These are phyloP conservation scores for Porphyrio hochstetteri DNA, from an alignment of 2,113 vertebrate species.

Conservation along the genomic window DNA sequence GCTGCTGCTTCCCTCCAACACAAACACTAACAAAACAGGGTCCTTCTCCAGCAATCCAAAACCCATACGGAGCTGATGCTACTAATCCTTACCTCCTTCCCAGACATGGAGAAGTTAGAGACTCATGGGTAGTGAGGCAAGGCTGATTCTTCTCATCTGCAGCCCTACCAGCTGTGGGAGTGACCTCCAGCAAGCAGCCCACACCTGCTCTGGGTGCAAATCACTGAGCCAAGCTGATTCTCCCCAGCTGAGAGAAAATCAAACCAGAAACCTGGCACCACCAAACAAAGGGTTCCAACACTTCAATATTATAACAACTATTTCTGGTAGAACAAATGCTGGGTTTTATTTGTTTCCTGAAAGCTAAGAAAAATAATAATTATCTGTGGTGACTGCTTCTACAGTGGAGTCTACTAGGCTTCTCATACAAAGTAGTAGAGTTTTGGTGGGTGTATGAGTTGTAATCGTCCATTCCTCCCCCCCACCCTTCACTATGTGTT, in stretches of 20 bases:
- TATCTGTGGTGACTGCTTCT: constrained; percentile 9
- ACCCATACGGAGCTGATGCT: accelerated
- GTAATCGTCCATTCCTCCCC: not conserved
- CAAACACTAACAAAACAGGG: accelerated
- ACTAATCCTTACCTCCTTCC: accelerated
- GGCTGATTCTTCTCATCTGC: not conserved
- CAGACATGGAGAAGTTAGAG: accelerated
- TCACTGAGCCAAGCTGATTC: not conserved
- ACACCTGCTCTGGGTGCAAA: not conserved
- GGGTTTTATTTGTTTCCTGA: constrained; percentile 53
- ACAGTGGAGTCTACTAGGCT: not conserved
- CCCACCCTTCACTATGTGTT: not conserved
- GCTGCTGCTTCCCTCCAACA: accelerated
- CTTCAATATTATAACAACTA: constrained; percentile 23
- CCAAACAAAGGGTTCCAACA: not conserved
- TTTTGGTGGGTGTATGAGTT: not conserved
- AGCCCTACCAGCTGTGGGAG: not conserved
- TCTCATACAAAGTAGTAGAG: constrained; percentile 1
- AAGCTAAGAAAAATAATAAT: constrained; percentile 41
- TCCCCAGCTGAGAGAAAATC: not conserved
- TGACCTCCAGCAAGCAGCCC: not conserved
- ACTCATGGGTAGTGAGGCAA: not conserved
- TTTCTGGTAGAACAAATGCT: constrained; percentile 30
- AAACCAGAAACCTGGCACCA: not conserved
- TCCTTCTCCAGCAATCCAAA: accelerated